These are phyloP conservation scores for Trissonchulus sp. DNA, from an alignment of 2,888 invertebrate genomes.

Conservation along the genomic window DNA sequence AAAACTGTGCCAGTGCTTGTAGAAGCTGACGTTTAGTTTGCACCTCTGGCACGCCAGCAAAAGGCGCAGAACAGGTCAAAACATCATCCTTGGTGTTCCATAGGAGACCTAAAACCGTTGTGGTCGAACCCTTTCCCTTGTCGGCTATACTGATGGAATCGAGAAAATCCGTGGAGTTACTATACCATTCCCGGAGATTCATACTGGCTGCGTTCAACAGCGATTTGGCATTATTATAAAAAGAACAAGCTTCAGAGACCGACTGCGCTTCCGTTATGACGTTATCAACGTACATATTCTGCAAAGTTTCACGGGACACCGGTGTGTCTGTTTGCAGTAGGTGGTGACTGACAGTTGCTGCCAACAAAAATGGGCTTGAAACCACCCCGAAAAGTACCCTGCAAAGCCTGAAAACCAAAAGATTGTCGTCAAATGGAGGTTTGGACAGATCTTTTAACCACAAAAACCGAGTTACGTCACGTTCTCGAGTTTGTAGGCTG, in stretches of 20 bases:
- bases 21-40: constrained; percentile 34
- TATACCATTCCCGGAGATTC: constrained; percentile 20
- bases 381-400: constrained; percentile 38
- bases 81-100: too few relatives aligned
- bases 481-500: too few relatives aligned
- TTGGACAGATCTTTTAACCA: neutral
- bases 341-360: constrained; percentile 32
- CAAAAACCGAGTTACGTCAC: too few relatives aligned
- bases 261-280: neutral
- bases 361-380: constrained; percentile 36
- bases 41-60: too few relatives aligned
- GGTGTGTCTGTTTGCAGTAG: neutral
- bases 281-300: constrained; percentile 18
- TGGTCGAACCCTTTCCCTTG: constrained; percentile 6
- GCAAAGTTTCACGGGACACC: neutral
- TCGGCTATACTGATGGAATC: neutral
- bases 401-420: constrained; percentile 34
- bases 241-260: neutral
- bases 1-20: constrained; percentile 34
- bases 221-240: neutral
- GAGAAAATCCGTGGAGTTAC: neutral
- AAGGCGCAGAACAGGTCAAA: too few relatives aligned
- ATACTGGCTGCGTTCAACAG: neutral
- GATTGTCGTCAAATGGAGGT: constrained; percentile 33
- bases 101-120: constrained; percentile 4